Conservation (phyloP, 2,113 vertebrate species). For the Nerophis lumbriciformis region DNA sequence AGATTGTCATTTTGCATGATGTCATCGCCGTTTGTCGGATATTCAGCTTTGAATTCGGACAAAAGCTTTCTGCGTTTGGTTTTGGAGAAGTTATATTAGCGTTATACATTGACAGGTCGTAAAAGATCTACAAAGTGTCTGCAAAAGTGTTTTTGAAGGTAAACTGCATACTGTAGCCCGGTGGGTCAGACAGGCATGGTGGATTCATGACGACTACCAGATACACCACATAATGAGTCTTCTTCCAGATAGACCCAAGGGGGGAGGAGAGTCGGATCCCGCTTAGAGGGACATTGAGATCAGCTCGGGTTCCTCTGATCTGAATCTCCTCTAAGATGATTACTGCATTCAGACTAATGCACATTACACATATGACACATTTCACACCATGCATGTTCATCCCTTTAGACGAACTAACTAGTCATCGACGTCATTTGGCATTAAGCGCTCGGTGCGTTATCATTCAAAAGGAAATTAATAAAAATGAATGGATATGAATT, state of each 20-base stretch:
- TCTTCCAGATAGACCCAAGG: background rate
- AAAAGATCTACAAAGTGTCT: too few species aligned
- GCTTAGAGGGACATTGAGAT: background rate
- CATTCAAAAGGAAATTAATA: background rate
- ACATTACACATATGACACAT: background rate
- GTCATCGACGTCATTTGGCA: too few species aligned
- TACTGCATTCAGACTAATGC: slow-evolving; percentile 8
- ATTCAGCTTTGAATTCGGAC: too few species aligned
- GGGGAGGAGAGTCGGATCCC: slow-evolving; percentile 21
- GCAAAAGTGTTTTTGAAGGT: background rate
- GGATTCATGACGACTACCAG: slow-evolving; percentile 6
- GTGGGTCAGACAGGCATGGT: background rate
- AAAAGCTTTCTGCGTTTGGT: background rate
- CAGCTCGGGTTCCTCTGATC: slow-evolving; percentile 9
- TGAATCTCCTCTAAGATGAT: slow-evolving; percentile 39
- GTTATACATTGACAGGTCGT: too few species aligned
- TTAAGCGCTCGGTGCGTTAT: too few species aligned
- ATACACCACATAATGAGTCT: slow-evolving; percentile 18
- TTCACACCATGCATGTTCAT: background rate
- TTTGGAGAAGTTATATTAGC: background rate
- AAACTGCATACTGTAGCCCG: background rate
- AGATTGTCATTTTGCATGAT: background rate
- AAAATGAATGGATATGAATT: background rate
- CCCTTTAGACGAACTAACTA: background rate
- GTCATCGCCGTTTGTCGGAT: background rate